Percentiles rank a stretch among this genome's conserved stretches.
phyloP scores from a whole-genome alignment of 2,797 vertebrate species.

The Semotilus atromaculatus region DNA sequence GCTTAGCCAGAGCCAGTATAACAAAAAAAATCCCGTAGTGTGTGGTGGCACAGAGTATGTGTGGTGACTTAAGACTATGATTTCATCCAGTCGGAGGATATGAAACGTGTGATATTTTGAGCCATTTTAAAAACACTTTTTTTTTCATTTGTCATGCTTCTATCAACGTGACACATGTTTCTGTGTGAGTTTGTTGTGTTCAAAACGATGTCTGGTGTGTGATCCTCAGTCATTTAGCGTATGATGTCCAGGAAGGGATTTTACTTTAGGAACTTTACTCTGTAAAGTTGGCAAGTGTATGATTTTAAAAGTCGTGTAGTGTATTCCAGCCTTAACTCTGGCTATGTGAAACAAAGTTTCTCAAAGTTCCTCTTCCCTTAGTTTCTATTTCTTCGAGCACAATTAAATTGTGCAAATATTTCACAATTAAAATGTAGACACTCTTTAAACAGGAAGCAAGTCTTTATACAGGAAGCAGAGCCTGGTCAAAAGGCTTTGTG shows the following conservation, averaged over 20 bases:
- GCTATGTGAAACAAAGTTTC: neutral
- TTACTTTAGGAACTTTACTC: no score
- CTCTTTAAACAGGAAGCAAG: neutral
- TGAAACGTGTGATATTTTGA: neutral
- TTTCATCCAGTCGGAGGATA: neutral
- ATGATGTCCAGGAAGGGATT: neutral
- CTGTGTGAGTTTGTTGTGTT: neutral
- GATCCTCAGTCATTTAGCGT: neutral
- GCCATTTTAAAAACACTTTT: neutral
- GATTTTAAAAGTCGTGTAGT: neutral
- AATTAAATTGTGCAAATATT: neutral
- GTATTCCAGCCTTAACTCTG: neutral
- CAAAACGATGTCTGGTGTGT: neutral
- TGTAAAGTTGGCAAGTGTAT: neutral
- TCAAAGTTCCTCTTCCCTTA: neutral
- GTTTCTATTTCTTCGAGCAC: neutral
- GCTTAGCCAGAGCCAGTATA: neutral
- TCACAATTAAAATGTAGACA: neutral
- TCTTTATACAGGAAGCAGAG: neutral
- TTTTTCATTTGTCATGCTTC: neutral
- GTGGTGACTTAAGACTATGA: neutral
- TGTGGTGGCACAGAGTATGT: neutral
- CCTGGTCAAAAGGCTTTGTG: neutral
- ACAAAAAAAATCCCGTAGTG: neutral
- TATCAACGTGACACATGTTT: neutral